phyloP scores from a whole-genome alignment of 1,140 invertebrate species.

The Drosophila pachea region DNA sequence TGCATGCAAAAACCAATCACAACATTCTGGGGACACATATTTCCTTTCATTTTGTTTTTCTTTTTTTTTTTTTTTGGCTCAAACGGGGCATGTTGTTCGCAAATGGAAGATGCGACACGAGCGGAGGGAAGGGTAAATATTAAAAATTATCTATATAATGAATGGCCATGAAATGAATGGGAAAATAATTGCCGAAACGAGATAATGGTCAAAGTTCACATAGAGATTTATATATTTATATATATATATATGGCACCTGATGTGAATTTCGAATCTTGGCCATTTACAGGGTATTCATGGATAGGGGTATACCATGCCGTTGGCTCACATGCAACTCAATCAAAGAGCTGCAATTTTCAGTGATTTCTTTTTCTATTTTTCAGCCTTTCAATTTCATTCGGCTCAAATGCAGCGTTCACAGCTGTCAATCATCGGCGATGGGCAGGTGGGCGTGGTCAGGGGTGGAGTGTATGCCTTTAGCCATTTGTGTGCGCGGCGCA shows the following conservation, averaged over 20 bases:
- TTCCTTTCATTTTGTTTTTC: slow-evolving; percentile 10
- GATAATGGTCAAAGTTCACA: slow-evolving; percentile 2
- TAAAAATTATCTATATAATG: slow-evolving; percentile 19
- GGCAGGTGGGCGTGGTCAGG: slow-evolving; percentile 26
- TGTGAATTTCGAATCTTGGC: background rate
- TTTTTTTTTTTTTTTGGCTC: background rate
- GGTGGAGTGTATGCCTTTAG: background rate
- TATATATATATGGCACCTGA: no score
- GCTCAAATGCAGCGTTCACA: slow-evolving; percentile 48
- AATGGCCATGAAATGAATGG: slow-evolving; percentile 6
- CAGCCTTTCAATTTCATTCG: slow-evolving; percentile 41
- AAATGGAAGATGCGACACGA: background rate
- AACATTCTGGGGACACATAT: slow-evolving; percentile 47
- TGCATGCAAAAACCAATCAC: slow-evolving; percentile 60
- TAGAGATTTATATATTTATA: background rate
- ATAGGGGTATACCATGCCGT: background rate
- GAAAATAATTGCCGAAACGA: slow-evolving; percentile 7
- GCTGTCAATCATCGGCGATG: slow-evolving; percentile 46
- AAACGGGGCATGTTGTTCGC: slow-evolving; percentile 21
- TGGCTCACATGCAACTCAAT: slow-evolving; percentile 32
- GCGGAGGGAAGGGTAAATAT: background rate
- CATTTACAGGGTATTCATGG: slow-evolving; percentile 13
- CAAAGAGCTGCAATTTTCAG: slow-evolving; percentile 36
- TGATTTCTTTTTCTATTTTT: background rate
- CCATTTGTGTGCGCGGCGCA: slow-evolving; percentile 23